Percentiles rank a stretch among this genome's conserved stretches.
Conservation (phyloP, 1,140 invertebrate species). For the Drosophila ogumai region DNA sequence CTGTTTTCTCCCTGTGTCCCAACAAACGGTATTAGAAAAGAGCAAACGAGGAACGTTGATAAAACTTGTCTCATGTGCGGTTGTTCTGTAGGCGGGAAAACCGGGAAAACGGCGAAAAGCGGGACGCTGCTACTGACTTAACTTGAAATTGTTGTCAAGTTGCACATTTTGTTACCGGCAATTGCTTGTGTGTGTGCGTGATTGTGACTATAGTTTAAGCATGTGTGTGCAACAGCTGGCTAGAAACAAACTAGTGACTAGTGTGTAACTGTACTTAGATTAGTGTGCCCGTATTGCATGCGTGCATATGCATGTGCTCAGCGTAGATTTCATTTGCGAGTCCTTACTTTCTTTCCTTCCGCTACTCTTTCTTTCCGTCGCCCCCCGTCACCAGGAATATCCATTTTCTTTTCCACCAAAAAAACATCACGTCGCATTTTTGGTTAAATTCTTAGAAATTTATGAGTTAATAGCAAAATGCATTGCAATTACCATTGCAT, state of each 20-base stretch:
- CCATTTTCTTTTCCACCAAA: constrained; percentile 36
- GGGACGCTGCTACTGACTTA: constrained; percentile 30
- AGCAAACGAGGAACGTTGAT: constrained; percentile 62
- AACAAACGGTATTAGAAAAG: constrained; percentile 60
- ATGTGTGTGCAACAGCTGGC: constrained; percentile 39
- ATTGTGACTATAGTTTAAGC: constrained; percentile 9
- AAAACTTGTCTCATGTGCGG: constrained; percentile 65
- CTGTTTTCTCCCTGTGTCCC: constrained; percentile 12
- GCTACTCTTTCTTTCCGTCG: constrained; percentile 32
- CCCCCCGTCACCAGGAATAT: constrained; percentile 1
- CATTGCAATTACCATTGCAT: neutral
- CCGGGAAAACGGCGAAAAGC: neutral
- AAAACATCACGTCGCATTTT: constrained; percentile 71
- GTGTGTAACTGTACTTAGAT: constrained; percentile 25
- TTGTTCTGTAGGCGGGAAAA: constrained; percentile 10
- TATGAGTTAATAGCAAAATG: constrained; percentile 27
- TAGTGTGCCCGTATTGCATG: constrained; percentile 20
- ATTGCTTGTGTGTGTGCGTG: constrained; percentile 7
- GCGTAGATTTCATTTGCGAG: constrained; percentile 43
- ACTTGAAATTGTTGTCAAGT: constrained; percentile 52
- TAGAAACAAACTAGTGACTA: constrained; percentile 14
- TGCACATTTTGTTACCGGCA: constrained; percentile 26
- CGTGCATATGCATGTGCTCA: constrained; percentile 58
- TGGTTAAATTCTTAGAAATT: constrained; percentile 51
- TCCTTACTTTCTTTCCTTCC: constrained; percentile 32